Percentiles rank a stretch among this genome's conserved stretches.
These are phyloP conservation scores for Mallotus villosus DNA, from an alignment of 2,797 vertebrate genomes.

Conservation along the genomic window DNA sequence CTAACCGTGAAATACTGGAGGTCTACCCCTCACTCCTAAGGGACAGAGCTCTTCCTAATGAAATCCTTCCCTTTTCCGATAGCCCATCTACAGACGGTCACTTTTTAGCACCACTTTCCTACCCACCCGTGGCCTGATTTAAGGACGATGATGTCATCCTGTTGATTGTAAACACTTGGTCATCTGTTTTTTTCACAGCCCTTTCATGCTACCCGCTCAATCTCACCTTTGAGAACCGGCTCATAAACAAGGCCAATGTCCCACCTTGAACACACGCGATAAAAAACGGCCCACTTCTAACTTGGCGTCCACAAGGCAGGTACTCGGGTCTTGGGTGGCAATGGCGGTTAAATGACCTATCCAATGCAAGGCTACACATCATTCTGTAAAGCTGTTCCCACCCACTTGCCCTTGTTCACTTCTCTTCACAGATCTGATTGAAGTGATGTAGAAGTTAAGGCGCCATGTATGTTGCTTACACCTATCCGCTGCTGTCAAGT, in stretches of 20 bases:
- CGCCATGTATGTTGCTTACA: not conserved
- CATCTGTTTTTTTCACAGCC: slow-evolving; percentile 9
- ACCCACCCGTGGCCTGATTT: not conserved
- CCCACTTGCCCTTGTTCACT: slow-evolving; percentile 47
- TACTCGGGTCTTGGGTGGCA: not conserved
- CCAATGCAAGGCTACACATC: not conserved
- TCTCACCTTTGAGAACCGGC: slow-evolving; percentile 18
- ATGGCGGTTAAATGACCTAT: slow-evolving; percentile 24
- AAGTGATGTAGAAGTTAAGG: not conserved
- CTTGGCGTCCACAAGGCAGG: not conserved
- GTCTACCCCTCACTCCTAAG: not conserved
- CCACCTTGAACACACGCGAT: slow-evolving; percentile 12
- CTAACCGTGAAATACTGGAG: not conserved
- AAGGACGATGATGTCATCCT: slow-evolving; percentile 22
- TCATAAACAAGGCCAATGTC: slow-evolving; percentile 24
- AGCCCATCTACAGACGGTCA: slow-evolving; percentile 4
- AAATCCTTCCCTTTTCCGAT: slow-evolving; percentile 1
- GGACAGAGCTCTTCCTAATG: not conserved
- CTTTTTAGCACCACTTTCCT: slow-evolving; percentile 8
- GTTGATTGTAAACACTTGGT: slow-evolving; percentile 23
- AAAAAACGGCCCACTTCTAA: slow-evolving; percentile 16
- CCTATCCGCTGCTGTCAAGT: not conserved
- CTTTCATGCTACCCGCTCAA: slow-evolving; percentile 25
- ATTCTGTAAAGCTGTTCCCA: slow-evolving; percentile 13
- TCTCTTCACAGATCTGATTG: slow-evolving; percentile 38